These are phyloP conservation scores for Gymnopithys bicolor DNA, from an alignment of 2,797 vertebrate species.

Conservation along the genomic window DNA sequence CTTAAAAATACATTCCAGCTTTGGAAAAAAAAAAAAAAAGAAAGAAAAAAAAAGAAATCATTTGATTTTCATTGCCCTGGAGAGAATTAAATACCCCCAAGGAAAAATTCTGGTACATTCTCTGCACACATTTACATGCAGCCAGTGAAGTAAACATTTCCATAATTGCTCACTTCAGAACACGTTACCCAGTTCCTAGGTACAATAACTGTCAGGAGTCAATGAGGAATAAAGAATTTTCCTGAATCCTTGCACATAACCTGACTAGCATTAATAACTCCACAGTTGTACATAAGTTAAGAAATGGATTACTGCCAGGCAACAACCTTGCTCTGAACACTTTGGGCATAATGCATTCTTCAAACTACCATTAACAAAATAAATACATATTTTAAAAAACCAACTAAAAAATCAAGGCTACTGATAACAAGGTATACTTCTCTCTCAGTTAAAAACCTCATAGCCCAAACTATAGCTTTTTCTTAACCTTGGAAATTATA, in stretches of 20 bases:
- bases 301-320: constrained; percentile 87
- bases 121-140: constrained; percentile 88
- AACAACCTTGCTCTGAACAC: constrained; percentile 82
- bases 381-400: constrained; percentile 52
- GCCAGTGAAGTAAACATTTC: constrained; percentile 94
- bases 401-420: constrained; percentile 55
- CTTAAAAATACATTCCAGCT: constrained; percentile 76
- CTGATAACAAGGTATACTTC: constrained; percentile 62
- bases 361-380: constrained; percentile 72
- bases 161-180: constrained; percentile 95
- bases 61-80: constrained; percentile 88
- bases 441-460: constrained; percentile 57
- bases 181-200: constrained; percentile 90
- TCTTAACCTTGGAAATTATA: constrained; percentile 74
- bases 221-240: constrained; percentile 93
- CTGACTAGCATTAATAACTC: constrained; percentile 87
- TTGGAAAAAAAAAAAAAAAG: neutral
- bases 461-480: constrained; percentile 62
- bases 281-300: constrained; percentile 81
- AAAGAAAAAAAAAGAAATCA: constrained; percentile 76
- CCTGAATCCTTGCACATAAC: constrained; percentile 85
- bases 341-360: constrained; percentile 67
- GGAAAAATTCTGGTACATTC: constrained; percentile 87
- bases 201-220: constrained; percentile 89
- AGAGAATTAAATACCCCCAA: constrained; percentile 88